Evolutionary conservation across 2,113 vertebrate genomes (phyloP).

Genomic region (Trichechus manatus): DNA sequence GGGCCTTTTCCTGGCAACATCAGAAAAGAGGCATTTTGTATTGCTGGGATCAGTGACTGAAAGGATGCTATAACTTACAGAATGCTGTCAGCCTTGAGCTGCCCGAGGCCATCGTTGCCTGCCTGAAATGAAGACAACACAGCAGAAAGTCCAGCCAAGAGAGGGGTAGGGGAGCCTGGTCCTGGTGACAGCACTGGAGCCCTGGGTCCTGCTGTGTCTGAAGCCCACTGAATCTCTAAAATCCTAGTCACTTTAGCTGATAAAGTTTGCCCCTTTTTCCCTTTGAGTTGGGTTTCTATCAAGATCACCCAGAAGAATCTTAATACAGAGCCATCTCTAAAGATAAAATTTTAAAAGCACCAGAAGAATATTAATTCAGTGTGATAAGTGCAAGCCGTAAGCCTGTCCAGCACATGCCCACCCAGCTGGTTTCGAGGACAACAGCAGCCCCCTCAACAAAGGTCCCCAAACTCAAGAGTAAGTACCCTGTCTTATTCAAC

Average conservation of each 20-base stretch:
- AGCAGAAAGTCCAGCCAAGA: not conserved
- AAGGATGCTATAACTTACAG: not conserved
- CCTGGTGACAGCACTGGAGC: rapidly evolving
- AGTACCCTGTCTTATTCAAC: too few relatives aligned
- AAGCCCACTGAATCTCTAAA: not conserved
- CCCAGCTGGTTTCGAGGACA: not conserved
- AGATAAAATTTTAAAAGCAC: not conserved
- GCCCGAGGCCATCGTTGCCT: not conserved
- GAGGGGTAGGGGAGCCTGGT: not conserved
- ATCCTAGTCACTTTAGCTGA: not conserved
- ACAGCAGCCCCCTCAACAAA: not conserved
- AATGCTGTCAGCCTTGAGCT: not conserved
- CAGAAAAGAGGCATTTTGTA: not conserved
- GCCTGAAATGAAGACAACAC: not conserved
- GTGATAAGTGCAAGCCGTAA: not conserved
- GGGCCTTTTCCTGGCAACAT: not conserved
- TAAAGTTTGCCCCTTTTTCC: not conserved
- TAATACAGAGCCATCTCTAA: not conserved
- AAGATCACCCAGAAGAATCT: not conserved
- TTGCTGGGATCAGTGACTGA: not conserved
- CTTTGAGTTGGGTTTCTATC: not conserved
- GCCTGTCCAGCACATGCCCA: not conserved
- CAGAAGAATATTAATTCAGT: not conserved
- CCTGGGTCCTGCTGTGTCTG: not conserved
- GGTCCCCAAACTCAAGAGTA: not conserved